phyloP scores from a whole-genome alignment of 2,888 invertebrate species.

The Mellilla xanthometata region DNA sequence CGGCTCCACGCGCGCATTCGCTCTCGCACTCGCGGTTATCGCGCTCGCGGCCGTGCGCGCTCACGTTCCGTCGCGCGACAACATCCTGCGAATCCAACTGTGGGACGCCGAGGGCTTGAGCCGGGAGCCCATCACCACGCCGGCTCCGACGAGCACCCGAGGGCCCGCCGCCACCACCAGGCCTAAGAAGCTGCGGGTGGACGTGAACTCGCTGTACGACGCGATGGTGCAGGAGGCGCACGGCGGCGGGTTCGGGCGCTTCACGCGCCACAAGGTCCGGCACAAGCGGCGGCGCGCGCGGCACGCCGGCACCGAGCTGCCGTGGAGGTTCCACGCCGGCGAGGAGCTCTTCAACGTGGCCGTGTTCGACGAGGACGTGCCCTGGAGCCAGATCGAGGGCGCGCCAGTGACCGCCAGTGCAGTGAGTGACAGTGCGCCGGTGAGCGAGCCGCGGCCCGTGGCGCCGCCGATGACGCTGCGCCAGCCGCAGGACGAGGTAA shows the following conservation, averaged over 20 bases:
- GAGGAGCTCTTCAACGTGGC: constrained; percentile 75
- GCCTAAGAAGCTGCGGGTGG: constrained; percentile 62
- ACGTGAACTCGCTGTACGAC: constrained; percentile 64
- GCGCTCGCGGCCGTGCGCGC: constrained; percentile 68
- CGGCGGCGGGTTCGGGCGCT: constrained; percentile 60
- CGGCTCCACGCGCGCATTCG: constrained; percentile 58
- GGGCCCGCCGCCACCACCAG: constrained; percentile 38
- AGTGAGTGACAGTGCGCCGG: constrained; percentile 74
- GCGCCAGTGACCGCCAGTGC: constrained; percentile 61
- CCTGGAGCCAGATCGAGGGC: constrained; percentile 76
- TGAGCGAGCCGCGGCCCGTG: constrained; percentile 62
- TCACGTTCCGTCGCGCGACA: constrained; percentile 71
- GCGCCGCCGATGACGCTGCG: constrained; percentile 70
- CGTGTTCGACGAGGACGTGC: constrained; percentile 78
- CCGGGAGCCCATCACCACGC: constrained; percentile 55
- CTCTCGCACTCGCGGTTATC: constrained; percentile 58
- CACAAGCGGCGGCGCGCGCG: constrained; percentile 75
- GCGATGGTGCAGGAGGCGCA: constrained; percentile 71
- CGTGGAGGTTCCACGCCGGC: constrained; percentile 81
- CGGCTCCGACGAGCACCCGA: constrained; percentile 36
- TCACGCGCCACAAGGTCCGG: constrained; percentile 70
- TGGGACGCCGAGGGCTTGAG: constrained; percentile 77
- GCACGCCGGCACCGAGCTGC: constrained; percentile 62
- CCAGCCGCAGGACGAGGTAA: constrained; percentile 72
- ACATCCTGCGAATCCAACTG: constrained; percentile 72